A percentile compares a stretch with the other conserved stretches of the same genome.
These are phyloP conservation scores for Fukomys damarensis DNA, from an alignment of 2,113 vertebrate species.

Conservation along the genomic window DNA sequence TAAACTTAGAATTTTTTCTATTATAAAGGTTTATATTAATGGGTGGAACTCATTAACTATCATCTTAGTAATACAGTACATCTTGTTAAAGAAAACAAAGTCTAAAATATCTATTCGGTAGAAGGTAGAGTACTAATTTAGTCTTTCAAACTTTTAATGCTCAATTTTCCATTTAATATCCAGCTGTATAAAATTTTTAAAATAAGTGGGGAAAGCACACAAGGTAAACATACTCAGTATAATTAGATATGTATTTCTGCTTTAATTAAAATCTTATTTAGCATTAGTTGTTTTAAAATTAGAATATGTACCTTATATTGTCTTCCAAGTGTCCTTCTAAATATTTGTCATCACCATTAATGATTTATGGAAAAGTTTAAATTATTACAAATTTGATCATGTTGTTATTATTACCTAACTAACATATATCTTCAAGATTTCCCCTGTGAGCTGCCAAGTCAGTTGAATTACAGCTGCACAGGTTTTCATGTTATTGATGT, in stretches of 20 bases:
- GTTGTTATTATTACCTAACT: conserved; percentile 44
- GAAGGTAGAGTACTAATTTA: background rate
- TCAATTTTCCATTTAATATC: background rate
- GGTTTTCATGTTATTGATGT: conserved; percentile 55
- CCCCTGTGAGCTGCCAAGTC: conserved; percentile 51
- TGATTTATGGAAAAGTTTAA: conserved; percentile 15
- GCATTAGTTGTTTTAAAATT: background rate
- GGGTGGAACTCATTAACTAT: background rate
- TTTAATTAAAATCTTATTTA: conserved; percentile 12
- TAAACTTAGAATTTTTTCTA: background rate
- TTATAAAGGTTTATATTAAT: background rate
- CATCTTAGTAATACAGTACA: background rate
- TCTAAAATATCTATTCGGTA: background rate
- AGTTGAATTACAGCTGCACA: conserved; percentile 61
- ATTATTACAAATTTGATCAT: conserved; percentile 51
- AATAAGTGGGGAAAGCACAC: background rate
- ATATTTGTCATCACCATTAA: conserved; percentile 43
- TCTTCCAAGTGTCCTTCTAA: conserved; percentile 49
- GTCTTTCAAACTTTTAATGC: conserved; percentile 5
- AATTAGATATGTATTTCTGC: background rate
- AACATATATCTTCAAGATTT: conserved; percentile 31
- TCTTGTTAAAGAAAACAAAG: background rate
- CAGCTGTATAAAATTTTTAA: background rate
- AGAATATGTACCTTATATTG: background rate
- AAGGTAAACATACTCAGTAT: background rate